phyloP scores from a whole-genome alignment of 1,140 invertebrate species.

The Papilio polytes region DNA sequence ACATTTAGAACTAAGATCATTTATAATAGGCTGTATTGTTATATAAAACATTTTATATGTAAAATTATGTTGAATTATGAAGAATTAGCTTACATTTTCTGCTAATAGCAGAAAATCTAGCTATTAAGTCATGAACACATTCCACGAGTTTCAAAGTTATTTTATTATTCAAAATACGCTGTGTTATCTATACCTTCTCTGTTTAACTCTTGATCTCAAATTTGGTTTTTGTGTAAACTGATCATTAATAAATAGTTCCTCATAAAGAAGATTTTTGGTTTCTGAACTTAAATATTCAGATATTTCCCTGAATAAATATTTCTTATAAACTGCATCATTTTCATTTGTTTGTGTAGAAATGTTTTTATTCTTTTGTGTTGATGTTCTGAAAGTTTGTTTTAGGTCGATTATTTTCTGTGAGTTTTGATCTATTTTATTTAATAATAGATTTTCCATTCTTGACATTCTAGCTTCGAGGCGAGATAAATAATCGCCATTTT shows the following conservation, averaged over 20 bases:
- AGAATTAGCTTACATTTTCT: not conserved
- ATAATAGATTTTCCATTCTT: slow-evolving; percentile 68
- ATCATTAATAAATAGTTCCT: slow-evolving; percentile 72
- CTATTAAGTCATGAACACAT: not conserved
- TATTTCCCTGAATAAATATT: slow-evolving; percentile 67
- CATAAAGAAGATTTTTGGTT: slow-evolving; percentile 69
- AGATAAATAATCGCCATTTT: slow-evolving; percentile 54
- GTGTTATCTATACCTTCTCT: slow-evolving; percentile 45
- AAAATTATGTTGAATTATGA: not conserved
- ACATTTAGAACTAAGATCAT: too few species aligned
- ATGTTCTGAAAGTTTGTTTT: slow-evolving; percentile 50
- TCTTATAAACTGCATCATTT: slow-evolving; percentile 64
- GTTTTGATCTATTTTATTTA: slow-evolving; percentile 74
- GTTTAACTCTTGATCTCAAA: slow-evolving; percentile 44
- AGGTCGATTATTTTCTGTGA: slow-evolving; percentile 64
- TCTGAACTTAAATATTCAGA: slow-evolving; percentile 69
- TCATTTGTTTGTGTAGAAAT: slow-evolving; percentile 51
- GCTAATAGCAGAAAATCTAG: not conserved
- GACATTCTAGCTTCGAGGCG: slow-evolving; percentile 70
- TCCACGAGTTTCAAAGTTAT: not conserved
- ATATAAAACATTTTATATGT: too few species aligned
- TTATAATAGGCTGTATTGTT: too few species aligned
- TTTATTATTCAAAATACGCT: not conserved
- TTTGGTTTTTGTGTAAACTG: slow-evolving; percentile 54
- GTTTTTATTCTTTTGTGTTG: slow-evolving; percentile 45